Evolutionary conservation across 2,888 invertebrate genomes (phyloP), one percentile per base, ranked within the genome.

Genomic region (Cepaea hortensis): DNA sequence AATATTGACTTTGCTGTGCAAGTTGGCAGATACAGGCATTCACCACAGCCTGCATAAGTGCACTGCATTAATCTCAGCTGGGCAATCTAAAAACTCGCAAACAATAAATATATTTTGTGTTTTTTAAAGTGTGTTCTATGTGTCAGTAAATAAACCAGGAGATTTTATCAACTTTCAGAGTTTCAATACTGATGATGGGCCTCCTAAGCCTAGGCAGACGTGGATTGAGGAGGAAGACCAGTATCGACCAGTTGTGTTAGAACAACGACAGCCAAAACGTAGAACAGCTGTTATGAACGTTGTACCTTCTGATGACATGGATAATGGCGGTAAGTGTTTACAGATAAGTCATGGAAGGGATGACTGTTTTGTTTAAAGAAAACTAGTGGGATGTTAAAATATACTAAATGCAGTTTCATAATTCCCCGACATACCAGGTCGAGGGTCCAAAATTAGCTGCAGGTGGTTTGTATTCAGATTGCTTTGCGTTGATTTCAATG

Each of bases 181-280:
- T 65, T 85, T 77, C 50, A 72, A 55, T 18, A 62, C 20, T 55
- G 89, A 89, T 87, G 91, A 91, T 79, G 91, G 90, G 20, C 92
- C 92, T 46, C 91, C 91, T 4, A 92, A 92, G 85, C 91, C 91
- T 0, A 89, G 91, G 15, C 90, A 91, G 85, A 92, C 90, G 9
- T 93, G 92, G 92, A 89, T 90, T 3, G 91, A 89, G 82, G 91
- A 91, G 50, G 91, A 91, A 5, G 77, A 77, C n/a, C 82, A 73
- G 23, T 76, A 82, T 46, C 65, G 70, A 11, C 80, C 77, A 7
- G 9, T 62, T 3, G 68, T 82, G 23, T 75, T 65, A 18, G 84
- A 83, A 23, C 46, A 85, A 48, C 84, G 73, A 35, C 81, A 81
- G 46, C 87, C 87, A 46, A 88, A 88, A 73, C 83, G 87, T 18